A percentile compares a stretch with the other conserved stretches of the same genome.
These are phyloP conservation scores for Cebus imitator DNA, from an alignment of 2,113 vertebrate genomes.

Conservation along the genomic window DNA sequence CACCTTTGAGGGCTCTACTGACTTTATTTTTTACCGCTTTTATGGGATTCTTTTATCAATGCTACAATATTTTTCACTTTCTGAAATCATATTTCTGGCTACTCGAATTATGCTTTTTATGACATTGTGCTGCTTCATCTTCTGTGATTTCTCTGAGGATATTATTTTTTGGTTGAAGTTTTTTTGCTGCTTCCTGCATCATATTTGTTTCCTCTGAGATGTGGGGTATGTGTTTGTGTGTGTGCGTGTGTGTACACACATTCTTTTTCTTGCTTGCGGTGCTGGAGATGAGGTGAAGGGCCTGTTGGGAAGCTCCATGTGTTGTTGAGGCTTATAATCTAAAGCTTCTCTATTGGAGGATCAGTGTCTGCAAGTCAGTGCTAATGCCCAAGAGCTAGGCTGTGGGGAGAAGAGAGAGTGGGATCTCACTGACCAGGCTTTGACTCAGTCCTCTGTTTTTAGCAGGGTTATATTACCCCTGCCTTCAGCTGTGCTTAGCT, in stretches of 20 bases:
- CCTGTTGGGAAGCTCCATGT: neutral
- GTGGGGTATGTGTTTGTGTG: too few species aligned
- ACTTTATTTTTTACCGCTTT: neutral
- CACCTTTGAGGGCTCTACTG: neutral
- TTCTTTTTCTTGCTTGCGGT: neutral
- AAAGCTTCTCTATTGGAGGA: neutral
- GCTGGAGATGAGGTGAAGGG: too few species aligned
- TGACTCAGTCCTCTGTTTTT: neutral
- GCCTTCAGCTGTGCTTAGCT: neutral
- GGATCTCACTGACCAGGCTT: neutral
- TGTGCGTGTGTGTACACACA: fast-evolving
- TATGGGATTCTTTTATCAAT: neutral
- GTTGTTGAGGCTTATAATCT: neutral
- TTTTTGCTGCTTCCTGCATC: neutral
- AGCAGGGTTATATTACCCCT: neutral
- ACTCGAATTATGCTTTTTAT: neutral
- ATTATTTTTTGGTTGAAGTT: neutral
- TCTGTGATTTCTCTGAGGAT: neutral
- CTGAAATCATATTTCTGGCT: neutral
- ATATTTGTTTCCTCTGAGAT: neutral
- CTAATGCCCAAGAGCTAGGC: neutral
- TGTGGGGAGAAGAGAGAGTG: neutral
- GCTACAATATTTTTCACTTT: neutral
- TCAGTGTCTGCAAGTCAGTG: neutral
- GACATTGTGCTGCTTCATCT: neutral